phyloP scores from a whole-genome alignment of 1,140 invertebrate genomes.

The Drosophila biarmipes region DNA sequence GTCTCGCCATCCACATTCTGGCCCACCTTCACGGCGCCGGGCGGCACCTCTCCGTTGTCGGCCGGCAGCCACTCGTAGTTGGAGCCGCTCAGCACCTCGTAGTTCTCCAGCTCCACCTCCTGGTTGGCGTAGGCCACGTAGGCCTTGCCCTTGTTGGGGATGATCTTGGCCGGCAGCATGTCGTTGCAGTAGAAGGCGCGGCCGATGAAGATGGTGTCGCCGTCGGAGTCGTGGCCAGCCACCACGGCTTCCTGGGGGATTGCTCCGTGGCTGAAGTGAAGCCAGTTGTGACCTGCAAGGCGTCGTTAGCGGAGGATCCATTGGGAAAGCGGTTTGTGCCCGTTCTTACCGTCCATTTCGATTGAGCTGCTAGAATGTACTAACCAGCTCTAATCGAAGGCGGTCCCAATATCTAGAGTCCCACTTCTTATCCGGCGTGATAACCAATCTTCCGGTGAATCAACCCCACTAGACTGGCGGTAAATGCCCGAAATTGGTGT shows the following conservation, averaged over 20 bases:
- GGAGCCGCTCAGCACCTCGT: slow-evolving; percentile 84
- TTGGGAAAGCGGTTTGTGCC: background rate
- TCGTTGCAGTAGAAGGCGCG: slow-evolving; percentile 90
- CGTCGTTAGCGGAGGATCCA: background rate
- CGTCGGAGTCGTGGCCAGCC: slow-evolving; percentile 90
- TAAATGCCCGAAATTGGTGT: slow-evolving; percentile 5
- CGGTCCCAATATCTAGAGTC: background rate
- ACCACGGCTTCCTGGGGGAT: slow-evolving; percentile 86
- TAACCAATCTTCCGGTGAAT: slow-evolving; percentile 37
- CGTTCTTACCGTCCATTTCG: slow-evolving; percentile 64
- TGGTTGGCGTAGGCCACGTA: slow-evolving; percentile 71
- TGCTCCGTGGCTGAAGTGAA: slow-evolving; percentile 59
- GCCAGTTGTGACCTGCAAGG: slow-evolving; percentile 61
- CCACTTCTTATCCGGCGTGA: slow-evolving; percentile 40
- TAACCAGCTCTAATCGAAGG: slow-evolving; percentile 3
- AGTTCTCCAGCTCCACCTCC: slow-evolving; percentile 70
- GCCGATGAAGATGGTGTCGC: slow-evolving; percentile 90
- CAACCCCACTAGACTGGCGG: slow-evolving; percentile 14
- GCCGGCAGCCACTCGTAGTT: slow-evolving; percentile 85
- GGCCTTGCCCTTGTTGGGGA: slow-evolving; percentile 85
- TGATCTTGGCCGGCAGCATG: slow-evolving; percentile 91
- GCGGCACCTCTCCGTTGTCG: slow-evolving; percentile 85
- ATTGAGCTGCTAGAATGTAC: slow-evolving; percentile 36
- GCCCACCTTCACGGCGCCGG: slow-evolving; percentile 86
- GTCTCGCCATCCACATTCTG: slow-evolving; percentile 87